phyloP scores from a whole-genome alignment of 2,113 vertebrate species.

The Hydrolagus affinis region DNA sequence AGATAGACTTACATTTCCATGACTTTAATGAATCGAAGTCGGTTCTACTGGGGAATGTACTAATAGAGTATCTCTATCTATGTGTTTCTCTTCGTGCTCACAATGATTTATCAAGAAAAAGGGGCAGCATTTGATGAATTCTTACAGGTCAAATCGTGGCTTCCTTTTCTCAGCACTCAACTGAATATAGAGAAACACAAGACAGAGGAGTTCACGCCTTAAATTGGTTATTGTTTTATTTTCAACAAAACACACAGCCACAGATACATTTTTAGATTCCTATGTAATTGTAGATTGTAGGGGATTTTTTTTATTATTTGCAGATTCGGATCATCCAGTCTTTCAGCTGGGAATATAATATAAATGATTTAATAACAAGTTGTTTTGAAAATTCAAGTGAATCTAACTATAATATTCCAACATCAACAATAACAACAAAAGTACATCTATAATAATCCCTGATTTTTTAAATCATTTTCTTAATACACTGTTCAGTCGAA shows the following conservation, averaged over 20 bases:
- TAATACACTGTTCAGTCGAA: not conserved
- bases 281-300: too few species aligned
- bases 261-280: not conserved
- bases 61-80: too few species aligned
- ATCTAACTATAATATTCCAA: not conserved
- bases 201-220: not conserved
- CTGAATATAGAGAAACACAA: not conserved
- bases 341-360: not conserved
- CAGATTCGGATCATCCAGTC: not conserved
- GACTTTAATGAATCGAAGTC: not conserved
- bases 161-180: not conserved
- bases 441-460: too few species aligned
- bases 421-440: too few species aligned
- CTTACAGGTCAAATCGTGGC: not conserved
- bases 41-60: not conserved
- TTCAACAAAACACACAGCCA: constrained; percentile 1
- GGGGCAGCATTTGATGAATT: not conserved
- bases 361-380: not conserved
- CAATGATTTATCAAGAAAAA: not conserved
- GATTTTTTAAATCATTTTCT: not conserved
- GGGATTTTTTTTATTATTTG: not conserved
- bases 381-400: not conserved
- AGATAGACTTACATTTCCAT: not conserved
- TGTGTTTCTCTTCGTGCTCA: not conserved
- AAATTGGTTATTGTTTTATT: constrained; percentile 22